These are phyloP conservation scores for Tiliacea aurago DNA, from an alignment of 2,888 invertebrate species.

Conservation along the genomic window DNA sequence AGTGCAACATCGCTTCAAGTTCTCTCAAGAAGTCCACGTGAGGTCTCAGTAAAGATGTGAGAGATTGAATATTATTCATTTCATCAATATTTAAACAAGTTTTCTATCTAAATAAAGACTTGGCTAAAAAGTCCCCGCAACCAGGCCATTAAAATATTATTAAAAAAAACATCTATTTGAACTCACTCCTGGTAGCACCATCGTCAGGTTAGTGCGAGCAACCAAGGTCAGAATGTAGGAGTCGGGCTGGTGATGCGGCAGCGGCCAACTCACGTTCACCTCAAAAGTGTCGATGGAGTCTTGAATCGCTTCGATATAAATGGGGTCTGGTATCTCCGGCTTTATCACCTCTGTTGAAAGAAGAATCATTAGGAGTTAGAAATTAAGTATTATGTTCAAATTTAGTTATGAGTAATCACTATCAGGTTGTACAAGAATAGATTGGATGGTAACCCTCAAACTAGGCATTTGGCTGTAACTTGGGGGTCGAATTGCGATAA, in stretches of 20 bases:
- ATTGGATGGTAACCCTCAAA: too few species aligned
- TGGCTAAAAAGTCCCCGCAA: too few species aligned
- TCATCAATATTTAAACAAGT: too few species aligned
- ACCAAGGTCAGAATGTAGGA: constrained; percentile 75
- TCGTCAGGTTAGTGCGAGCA: constrained; percentile 40
- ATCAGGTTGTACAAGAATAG: too few species aligned
- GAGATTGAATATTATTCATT: too few species aligned
- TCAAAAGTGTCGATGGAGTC: constrained; percentile 68
- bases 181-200: constrained; percentile 75
- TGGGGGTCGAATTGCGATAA: background rate
- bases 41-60: too few species aligned
- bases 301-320: constrained; percentile 64
- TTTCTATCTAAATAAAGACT: too few species aligned
- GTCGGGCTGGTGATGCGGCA: constrained; percentile 65
- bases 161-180: background rate
- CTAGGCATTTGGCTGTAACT: too few species aligned
- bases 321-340: constrained; percentile 66
- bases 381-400: background rate
- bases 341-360: constrained; percentile 24
- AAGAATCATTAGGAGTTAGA: constrained; percentile 1
- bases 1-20: too few species aligned
- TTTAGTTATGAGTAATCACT: too few species aligned
- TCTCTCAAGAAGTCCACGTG: too few species aligned
- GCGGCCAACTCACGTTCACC: constrained; percentile 75
- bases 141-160: too few species aligned